These are phyloP conservation scores for Acrobasis suavella DNA, from an alignment of 2,888 invertebrate genomes.

Conservation along the genomic window DNA sequence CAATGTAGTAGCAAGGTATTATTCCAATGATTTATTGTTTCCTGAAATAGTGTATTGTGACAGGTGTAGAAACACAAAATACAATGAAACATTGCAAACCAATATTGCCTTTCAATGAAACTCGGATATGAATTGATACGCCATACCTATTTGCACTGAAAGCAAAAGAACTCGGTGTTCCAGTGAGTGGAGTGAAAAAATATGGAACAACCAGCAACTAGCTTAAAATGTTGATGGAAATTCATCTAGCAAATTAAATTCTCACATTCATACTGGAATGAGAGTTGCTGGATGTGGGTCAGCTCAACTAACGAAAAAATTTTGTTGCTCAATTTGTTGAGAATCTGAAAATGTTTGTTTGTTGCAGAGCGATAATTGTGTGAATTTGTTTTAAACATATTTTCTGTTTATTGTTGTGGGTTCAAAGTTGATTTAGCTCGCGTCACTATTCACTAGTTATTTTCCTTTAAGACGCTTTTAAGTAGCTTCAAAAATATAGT, in stretches of 20 bases:
- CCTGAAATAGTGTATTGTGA: neutral
- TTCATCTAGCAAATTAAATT: slow-evolving; percentile 28
- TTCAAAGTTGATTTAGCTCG: too few relatives aligned
- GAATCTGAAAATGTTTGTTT: neutral
- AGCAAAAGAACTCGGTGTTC: neutral
- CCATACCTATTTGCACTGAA: neutral
- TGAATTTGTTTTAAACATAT: too few relatives aligned
- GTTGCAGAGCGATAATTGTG: too few relatives aligned
- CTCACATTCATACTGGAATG: slow-evolving; percentile 20
- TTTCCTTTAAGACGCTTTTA: too few relatives aligned
- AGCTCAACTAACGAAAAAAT: slow-evolving; percentile 3
- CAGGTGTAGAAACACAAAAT: neutral
- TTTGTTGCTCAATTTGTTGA: neutral
- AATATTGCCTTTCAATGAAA: slow-evolving; percentile 1
- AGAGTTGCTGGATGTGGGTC: slow-evolving; percentile 11
- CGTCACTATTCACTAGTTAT: too few relatives aligned
- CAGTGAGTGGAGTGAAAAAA: slow-evolving; percentile 20
- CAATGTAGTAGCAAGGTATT: too few relatives aligned
- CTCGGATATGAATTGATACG: neutral
- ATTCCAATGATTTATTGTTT: neutral
- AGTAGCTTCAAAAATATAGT: too few relatives aligned
- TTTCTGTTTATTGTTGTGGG: too few relatives aligned
- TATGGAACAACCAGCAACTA: slow-evolving; percentile 25
- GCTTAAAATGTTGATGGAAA: slow-evolving; percentile 27
- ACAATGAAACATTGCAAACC: neutral